Evolutionary conservation across 2,888 invertebrate genomes (phyloP).

Genomic region (Erynnis tages): DNA sequence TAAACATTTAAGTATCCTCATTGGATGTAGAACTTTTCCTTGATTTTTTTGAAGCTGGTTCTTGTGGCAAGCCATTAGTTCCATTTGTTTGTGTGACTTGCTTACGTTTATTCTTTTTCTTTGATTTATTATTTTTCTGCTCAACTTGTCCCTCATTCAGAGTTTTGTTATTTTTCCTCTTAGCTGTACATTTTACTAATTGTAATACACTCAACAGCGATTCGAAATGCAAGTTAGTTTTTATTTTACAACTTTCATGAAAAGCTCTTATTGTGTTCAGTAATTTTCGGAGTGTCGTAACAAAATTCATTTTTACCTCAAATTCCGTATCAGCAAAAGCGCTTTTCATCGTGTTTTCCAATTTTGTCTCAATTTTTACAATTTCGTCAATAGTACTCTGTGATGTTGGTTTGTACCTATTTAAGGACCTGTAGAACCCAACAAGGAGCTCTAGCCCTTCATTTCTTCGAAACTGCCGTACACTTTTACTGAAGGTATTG

Average conservation of each 20-base stretch:
- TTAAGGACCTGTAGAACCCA: constrained; percentile 84
- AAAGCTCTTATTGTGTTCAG: constrained; percentile 75
- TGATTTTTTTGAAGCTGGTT: constrained; percentile 49
- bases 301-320: constrained; percentile 81
- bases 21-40: constrained; percentile 40
- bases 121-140: constrained; percentile 36
- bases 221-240: constrained; percentile 57
- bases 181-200: constrained; percentile 50
- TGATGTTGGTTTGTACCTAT: constrained; percentile 62
- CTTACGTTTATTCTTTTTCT: constrained; percentile 63
- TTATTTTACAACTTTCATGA: constrained; percentile 61
- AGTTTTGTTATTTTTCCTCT: constrained; percentile 39
- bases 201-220: constrained; percentile 36
- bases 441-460: constrained; percentile 85
- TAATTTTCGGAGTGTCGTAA: constrained; percentile 76
- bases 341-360: constrained; percentile 63
- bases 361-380: constrained; percentile 65
- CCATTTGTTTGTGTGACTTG: constrained; percentile 48
- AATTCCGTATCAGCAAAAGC: constrained; percentile 61
- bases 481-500: constrained; percentile 81
- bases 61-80: constrained; percentile 28
- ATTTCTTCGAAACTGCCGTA: constrained; percentile 84
- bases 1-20: neutral
- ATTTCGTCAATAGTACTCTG: constrained; percentile 57
- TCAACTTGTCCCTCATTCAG: constrained; percentile 31